Conservation (phyloP, 2,797 vertebrate species). For the Decapterus maruadsi region DNA sequence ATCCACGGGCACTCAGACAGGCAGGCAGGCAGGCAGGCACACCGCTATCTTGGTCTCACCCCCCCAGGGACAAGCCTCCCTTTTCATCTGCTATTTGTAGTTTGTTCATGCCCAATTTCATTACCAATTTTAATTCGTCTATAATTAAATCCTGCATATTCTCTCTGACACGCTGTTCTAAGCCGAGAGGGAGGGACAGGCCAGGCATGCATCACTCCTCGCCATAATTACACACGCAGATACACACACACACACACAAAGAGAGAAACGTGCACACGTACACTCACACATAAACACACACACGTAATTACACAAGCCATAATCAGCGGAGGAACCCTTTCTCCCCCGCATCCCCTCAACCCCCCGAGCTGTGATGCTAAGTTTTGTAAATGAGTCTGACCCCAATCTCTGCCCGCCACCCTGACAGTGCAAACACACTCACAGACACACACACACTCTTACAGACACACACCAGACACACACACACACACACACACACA, state of each 20-base stretch:
- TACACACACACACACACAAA: conserved; percentile 47
- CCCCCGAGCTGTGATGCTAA: conserved; percentile 95
- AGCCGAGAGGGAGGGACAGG: conserved; percentile 98
- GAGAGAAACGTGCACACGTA: conserved; percentile 78
- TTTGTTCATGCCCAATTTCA: conserved; percentile 98
- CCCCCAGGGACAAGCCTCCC: conserved; percentile 87
- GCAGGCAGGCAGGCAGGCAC: conserved; percentile 71
- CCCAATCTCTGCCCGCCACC: conserved; percentile 99
- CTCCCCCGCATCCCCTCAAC: conserved; percentile 88
- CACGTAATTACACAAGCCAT: conserved; percentile 87
- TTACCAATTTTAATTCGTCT: conserved; percentile 99
- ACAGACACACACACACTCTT: conserved; percentile 50
- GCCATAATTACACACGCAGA: conserved; percentile 92
- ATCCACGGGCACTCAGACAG: conserved; percentile 72
- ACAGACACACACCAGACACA: conserved; percentile 61
- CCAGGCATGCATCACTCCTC: conserved; percentile 96
- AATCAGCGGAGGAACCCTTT: conserved; percentile 97
- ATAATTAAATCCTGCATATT: conserved; percentile 99
- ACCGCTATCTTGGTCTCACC: conserved; percentile 80
- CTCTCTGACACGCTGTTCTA: conserved; percentile 96
- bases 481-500: conserved; percentile 45
- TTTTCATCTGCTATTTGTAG: conserved; percentile 93
- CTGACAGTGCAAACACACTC: conserved; percentile 84
- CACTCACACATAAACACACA: conserved; percentile 65
- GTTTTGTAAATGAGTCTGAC: conserved; percentile 99